Evolutionary conservation across 2,888 invertebrate species (phyloP), one percentile per base, ranked within the genome.

Genomic region (Nematopogon swammerdamellus): DNA sequence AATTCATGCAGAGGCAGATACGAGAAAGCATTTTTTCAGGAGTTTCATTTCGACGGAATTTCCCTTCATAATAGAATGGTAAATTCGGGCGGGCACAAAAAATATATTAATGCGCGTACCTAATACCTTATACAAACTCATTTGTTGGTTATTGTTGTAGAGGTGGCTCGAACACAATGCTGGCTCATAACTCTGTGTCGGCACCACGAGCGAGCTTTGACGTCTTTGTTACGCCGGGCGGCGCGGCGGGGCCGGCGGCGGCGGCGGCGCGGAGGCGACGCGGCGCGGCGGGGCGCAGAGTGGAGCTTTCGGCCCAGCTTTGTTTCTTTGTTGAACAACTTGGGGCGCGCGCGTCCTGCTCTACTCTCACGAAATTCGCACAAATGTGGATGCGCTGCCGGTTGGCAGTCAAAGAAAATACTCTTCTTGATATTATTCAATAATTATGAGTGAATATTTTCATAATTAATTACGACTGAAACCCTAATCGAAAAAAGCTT

Each of bases 111-210:
- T 79, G 79, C 77, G 74, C 79, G 77, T 72, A 79, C 76, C 79
- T 77, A 79, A 79, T 79, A 79, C 79, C 77, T 79, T 79, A 77
- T 77, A 79, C 79, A 79, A 79, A 79, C 79, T 79, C 79, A 79
- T 79, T 79, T 77, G 79, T 79, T 76, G 75, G 75, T 76, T 75
- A 79, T 79, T 79, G 79, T 79, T 75, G 79, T 68, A 36, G 36
- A 36, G 36, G 36, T 36, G 14, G 11, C 36, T 48, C 52, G 50
- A 50, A 67, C 70, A 80, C 80, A 80, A 80, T 80, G 77, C 80
- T 65, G 66, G 75, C 76, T 52, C 76, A 80, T 80, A 79, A 77
- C 76, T 80, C 80, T 72, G 71, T 70, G 80, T 79, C 80, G 73
- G 67, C 64, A 67, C 69, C 80, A 80, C 73, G 75, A 73, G 53